Base-by-base conservation (phyloP, 2,113 vertebrate species). In the Siniperca chuatsi region DNA sequence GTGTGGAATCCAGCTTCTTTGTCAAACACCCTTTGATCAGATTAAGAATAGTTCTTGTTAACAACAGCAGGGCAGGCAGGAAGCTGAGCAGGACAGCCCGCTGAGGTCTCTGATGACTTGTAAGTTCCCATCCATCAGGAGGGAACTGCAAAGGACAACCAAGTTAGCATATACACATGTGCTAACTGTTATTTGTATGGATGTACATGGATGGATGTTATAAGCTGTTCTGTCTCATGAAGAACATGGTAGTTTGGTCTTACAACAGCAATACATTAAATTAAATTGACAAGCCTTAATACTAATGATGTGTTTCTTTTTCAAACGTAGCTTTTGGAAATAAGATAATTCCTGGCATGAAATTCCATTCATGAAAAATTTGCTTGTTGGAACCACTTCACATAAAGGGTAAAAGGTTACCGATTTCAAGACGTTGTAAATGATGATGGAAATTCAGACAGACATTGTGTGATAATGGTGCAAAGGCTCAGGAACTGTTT, bases 401-500 rank as follows among this genome's bases (percentile, higher is more conserved):
- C 55, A 58, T 8, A 2, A 13, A 54, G 60, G 48, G 25, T 57
- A 21, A 77, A 73, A 86, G 62, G 21, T 42, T 58, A 67, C 11
- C 48, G 58, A 54, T 62, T 73, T 61, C 21, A n/a, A 64, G 5
- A 54, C 4, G 0, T 68, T 40, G 55, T 40, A 84, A 84, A 82
- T 75, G 52, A 89, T 35, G 81, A 89, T 70, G 57, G n/a, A 67
- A 78, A 87, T 70, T 69, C 62, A 81, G 62, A 66, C 57, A 54
- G 82, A 87, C 79, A 65, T 21, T n/a, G 58, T 69, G 33, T 57
- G 55, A 69, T 82, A 60, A 69, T 69, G 50, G 57, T 58, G 65
- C 48, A 40, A 50, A 71, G 40, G 73, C 58, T 37, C 8, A 81
- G 37, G 50, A 69, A 35, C 60, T 61, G 46, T 50, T 62, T 18